Evolutionary conservation across 2,113 vertebrate species (phyloP).

Genomic region (Erinaceus europaeus): DNA sequence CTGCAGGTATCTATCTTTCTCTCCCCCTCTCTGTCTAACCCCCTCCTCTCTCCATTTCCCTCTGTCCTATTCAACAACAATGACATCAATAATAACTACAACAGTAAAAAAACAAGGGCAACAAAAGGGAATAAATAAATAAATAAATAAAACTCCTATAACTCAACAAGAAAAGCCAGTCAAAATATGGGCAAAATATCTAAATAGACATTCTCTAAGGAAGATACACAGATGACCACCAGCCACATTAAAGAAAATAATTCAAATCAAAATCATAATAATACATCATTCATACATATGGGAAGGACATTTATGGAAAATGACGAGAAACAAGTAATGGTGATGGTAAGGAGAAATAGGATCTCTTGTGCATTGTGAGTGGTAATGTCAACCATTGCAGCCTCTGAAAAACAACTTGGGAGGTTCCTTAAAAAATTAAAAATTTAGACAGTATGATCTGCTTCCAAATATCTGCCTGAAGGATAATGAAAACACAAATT

Average conservation of each 20-base stretch:
- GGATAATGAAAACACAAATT: neutral
- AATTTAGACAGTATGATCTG: neutral
- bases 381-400: neutral
- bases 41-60: too few species aligned
- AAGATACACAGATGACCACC: neutral
- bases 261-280: neutral
- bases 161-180: neutral
- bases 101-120: too few species aligned
- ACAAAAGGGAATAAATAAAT: too few species aligned
- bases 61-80: too few species aligned
- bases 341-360: neutral
- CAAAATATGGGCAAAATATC: neutral
- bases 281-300: neutral
- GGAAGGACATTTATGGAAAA: neutral
- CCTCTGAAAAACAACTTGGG: neutral
- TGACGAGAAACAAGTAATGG: neutral
- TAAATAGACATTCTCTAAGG: neutral
- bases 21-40: too few species aligned
- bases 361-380: neutral
- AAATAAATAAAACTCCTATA: neutral
- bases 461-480: neutral
- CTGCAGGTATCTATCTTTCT: too few species aligned
- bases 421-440: neutral
- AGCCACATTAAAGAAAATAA: neutral
- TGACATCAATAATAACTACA: too few species aligned